Evolutionary conservation across 2,797 vertebrate genomes (phyloP), one percentile per base, ranked within the genome.

Genomic region (Pseudopleuronectes americanus): DNA sequence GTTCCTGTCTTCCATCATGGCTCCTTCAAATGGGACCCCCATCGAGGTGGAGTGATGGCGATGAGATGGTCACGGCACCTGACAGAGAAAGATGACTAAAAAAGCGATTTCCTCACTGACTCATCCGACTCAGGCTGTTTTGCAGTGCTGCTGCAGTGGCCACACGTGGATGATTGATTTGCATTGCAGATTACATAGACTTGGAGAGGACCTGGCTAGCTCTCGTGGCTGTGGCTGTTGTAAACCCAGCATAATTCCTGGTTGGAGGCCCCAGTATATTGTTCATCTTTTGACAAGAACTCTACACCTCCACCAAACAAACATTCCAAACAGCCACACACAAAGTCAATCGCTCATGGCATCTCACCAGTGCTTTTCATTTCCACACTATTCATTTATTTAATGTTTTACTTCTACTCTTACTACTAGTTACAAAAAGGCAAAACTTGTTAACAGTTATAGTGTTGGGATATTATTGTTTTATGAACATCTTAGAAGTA

Each of bases 11-110:
- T 85, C 62, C 51, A 78, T 83, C 82, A 66, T 36, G 3, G 75
- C 54, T 69, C 63, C 57, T 82, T 71, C 80, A 85, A 19, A 70
- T 16, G 77, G 86, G 73, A 87, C 74, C 79, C 79, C 79, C 41
- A 53, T 84, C 84, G 85, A 83, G 91, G 86, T 83, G 79, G 77
- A 89, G 81, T 71, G 58, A 81, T 66, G 65, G 78, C 54, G 49
- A 73, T 74, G 76, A 78, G 85, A 88, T 71, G 83, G 77, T 86
- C 78, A 78, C 67, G 70, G 74, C 79, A 87, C 81, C 89, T 92
- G 91, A 92, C 91, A 87, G 87, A 91, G 90, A 93, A 70, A 74
- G 86, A 93, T 92, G 78, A 71, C 80, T 77, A 87, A 79, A 64
- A 77, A 72, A 87, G 79, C 69, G 55, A 77, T 87, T 90, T 86